A percentile compares a stretch with the other conserved stretches of the same genome.
phyloP scores from a whole-genome alignment of 2,797 vertebrate species.

The Alauda arvensis region DNA sequence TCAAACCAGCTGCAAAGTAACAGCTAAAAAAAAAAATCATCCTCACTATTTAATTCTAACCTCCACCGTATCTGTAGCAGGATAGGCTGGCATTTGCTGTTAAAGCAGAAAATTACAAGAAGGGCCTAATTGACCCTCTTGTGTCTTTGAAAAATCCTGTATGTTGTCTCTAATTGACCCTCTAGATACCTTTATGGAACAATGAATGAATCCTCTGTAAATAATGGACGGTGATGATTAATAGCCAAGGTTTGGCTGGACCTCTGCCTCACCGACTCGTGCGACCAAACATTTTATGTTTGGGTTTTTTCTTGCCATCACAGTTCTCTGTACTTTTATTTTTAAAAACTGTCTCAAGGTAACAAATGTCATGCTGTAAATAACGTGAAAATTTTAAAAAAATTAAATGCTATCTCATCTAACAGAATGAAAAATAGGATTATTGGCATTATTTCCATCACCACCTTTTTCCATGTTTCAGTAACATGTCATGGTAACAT shows the following conservation, averaged over 20 bases:
- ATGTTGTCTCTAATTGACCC: slow-evolving; percentile 98
- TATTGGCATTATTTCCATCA: slow-evolving; percentile 8
- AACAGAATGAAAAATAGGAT: slow-evolving; percentile 8
- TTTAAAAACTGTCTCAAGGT: slow-evolving; percentile 20
- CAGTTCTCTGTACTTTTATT: slow-evolving; percentile 45
- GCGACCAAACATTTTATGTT: slow-evolving; percentile 50
- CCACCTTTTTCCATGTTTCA: not conserved
- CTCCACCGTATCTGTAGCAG: slow-evolving; percentile 61
- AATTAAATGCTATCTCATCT: not conserved
- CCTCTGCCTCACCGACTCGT: slow-evolving; percentile 76
- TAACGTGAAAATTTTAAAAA: not conserved
- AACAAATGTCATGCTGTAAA: slow-evolving; percentile 45
- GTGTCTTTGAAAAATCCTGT: slow-evolving; percentile 86
- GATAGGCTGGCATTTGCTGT: slow-evolving; percentile 78
- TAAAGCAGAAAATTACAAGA: slow-evolving; percentile 86
- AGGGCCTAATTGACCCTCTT: slow-evolving; percentile 89
- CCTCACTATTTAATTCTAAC: slow-evolving; percentile 68
- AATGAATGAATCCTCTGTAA: slow-evolving; percentile 96
- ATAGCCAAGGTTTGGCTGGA: slow-evolving; percentile 88
- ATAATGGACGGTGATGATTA: slow-evolving; percentile 97
- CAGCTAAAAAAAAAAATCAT: not conserved
- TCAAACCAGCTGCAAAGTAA: not conserved
- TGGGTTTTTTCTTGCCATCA: slow-evolving; percentile 7
- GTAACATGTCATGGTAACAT: not conserved
- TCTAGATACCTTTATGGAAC: slow-evolving; percentile 94